phyloP scores from a whole-genome alignment of 2,888 invertebrate species.

The Trachelus stipa region DNA sequence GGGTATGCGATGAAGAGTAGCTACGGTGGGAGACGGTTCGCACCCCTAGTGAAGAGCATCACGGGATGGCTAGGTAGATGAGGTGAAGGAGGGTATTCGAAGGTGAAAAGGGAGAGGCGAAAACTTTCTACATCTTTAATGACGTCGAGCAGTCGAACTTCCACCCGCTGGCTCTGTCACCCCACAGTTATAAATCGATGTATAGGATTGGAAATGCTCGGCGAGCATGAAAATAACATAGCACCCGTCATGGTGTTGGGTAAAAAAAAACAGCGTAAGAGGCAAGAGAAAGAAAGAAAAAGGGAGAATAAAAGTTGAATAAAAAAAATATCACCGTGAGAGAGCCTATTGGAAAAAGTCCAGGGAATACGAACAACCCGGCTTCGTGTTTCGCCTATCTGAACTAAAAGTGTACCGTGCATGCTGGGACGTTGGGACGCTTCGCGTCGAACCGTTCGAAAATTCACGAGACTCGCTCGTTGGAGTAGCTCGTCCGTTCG shows the following conservation, averaged over 20 bases:
- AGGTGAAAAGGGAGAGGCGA: constrained; percentile 12
- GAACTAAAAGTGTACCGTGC: background rate
- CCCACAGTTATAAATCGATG: constrained; percentile 21
- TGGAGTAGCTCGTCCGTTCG: background rate
- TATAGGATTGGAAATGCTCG: constrained; percentile 30
- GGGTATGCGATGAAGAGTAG: background rate
- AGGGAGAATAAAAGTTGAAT: background rate
- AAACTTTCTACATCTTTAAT: constrained; percentile 47
- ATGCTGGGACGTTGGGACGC: background rate
- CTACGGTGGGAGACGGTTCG: background rate
- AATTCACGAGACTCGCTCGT: background rate
- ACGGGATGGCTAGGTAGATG: background rate
- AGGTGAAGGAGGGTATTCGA: background rate
- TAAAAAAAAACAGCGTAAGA: background rate
- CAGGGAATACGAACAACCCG: background rate
- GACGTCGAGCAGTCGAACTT: constrained; percentile 25
- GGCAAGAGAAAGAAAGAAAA: background rate
- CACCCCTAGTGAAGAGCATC: background rate
- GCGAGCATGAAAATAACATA: background rate
- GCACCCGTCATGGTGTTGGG: background rate
- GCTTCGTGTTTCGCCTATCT: background rate
- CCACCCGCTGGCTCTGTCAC: background rate
- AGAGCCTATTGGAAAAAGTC: background rate
- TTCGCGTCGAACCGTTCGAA: background rate
- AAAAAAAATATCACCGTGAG: background rate